Evolutionary conservation across 2,113 vertebrate genomes (phyloP), one percentile per base, ranked within the genome.

Genomic region (Epinephelus cyanopodus): DNA sequence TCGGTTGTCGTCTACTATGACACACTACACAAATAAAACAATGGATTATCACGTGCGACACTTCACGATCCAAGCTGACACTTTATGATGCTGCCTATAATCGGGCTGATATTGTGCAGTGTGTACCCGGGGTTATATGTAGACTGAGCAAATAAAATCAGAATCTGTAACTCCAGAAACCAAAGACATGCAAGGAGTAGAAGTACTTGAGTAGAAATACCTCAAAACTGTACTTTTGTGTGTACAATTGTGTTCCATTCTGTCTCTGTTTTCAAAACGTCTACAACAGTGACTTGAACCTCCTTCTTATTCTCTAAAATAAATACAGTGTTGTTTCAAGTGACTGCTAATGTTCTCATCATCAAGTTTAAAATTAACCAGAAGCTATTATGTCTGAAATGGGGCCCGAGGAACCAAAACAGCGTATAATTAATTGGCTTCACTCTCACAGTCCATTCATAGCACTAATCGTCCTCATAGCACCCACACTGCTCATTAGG

Each of bases 391-490:
- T 29, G n/a, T 73, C 45, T 48, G 33, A 19, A 56, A 69, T 58
- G 62, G 68, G 47, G 19, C 58, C 39, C 1, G 12, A 61, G 54
- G 2, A 84, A 64, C 6, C 25, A 39, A 62, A 79, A 56, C 58
- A 48, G 18, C 45, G 61, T n/a, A 12, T 37, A 57, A 39, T 48
- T 77, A 67, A 77, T 73, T 84, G 48, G 45, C 27, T 29, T 50
- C 68, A 39, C 39, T 65, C 48, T 74, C 65, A 54, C 14, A 2
- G 71, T 68, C 27, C 54, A 72, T 79, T 64, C 82, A 60, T 39
- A n/a, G 66, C 80, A 45, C 60, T 48, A 69, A 74, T 79, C 58
- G 63, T 27, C 77, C 67, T 76, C 64, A 33, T 29, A 75, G 42
- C 58, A 17, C 29, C 71, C 54, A 23, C 58, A 52, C 50, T 50